These are phyloP conservation scores for Phaenicophaeus curvirostris DNA, from an alignment of 2,797 vertebrate species.

Conservation along the genomic window DNA sequence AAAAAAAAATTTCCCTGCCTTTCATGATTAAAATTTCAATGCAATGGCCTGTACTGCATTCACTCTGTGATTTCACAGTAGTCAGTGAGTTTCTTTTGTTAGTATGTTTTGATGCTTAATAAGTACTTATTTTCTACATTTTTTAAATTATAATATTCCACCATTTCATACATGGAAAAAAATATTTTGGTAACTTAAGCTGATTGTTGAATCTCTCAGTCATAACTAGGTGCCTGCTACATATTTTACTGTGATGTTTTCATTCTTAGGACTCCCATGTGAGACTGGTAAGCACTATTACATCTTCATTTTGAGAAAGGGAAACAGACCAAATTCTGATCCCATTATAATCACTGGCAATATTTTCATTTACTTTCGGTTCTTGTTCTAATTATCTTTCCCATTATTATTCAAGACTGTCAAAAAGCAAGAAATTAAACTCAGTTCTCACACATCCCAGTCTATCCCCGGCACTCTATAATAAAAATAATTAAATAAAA, in stretches of 20 bases:
- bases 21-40: not conserved
- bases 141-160: not conserved
- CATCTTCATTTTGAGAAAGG: slow-evolving; percentile 18
- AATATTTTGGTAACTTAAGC: not conserved
- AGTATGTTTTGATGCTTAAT: not conserved
- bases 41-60: not conserved
- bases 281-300: not conserved
- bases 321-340: not conserved
- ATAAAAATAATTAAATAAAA: slow-evolving; percentile 30
- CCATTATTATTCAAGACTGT: slow-evolving; percentile 48
- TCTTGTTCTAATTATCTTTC: slow-evolving; percentile 58
- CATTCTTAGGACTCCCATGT: not conserved
- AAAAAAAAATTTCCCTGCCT: not conserved
- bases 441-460: not conserved
- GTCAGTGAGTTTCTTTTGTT: not conserved
- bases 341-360: slow-evolving; percentile 22
- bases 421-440: slow-evolving; percentile 43
- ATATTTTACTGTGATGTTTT: slow-evolving; percentile 1
- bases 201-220: not conserved
- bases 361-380: slow-evolving; percentile 35
- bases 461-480: not conserved
- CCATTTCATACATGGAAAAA: not conserved
- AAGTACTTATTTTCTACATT: not conserved
- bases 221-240: not conserved
- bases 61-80: not conserved